Base-by-base conservation (phyloP, 2,888 invertebrate genomes). In the Scaeva pyrastri region DNA sequence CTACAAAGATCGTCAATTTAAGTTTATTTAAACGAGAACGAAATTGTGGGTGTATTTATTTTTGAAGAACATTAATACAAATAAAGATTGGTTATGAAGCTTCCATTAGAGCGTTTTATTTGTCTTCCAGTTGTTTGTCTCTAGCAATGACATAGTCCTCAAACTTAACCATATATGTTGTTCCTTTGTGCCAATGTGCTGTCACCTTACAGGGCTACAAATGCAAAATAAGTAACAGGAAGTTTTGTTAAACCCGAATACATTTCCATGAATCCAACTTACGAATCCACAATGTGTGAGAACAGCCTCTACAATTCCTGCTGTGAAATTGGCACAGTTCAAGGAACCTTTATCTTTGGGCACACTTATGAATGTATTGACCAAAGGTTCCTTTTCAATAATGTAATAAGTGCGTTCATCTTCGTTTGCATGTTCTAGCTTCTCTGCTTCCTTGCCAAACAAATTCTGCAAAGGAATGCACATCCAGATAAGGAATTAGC, bases 111-210 rank as follows among this genome's bases (percentile, higher is more conserved):
- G 64, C 45, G 68, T 85, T 88, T 94, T 95, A 97, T 93, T 97
- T 95, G 88, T 97, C 97, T 93, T 98, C 98, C 86, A 98, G 93
- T 89, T 97, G 96, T 91, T 98, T 98, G 91, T 98, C 98, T 89
- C 98, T 94, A 3, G 96, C 94, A 89, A 98, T 96, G 70, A 98
- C 98, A 41, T 96, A 95, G 91, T 98, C 98, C 89, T 99, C 98
- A 93, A 99, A 98, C 93, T 98, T 98, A 10, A 99, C 98, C 97
- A 99, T 98, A 91, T 99, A 99, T 0, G 99, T 99, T 10, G 99
- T 99, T 50, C 99, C 99, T 92, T 99, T 98, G 92, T 99, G 99
- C 98, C 99, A 99, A 92, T 99, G 99, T 0, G 99, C 98, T 0
- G 98, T 97, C 8, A 99, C 99, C 93, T 99, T 99, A 52, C 98